A percentile compares a stretch with the other conserved stretches of the same genome.
These are phyloP conservation scores for Melanargia galathea DNA, from an alignment of 2,888 invertebrate genomes.

Conservation along the genomic window DNA sequence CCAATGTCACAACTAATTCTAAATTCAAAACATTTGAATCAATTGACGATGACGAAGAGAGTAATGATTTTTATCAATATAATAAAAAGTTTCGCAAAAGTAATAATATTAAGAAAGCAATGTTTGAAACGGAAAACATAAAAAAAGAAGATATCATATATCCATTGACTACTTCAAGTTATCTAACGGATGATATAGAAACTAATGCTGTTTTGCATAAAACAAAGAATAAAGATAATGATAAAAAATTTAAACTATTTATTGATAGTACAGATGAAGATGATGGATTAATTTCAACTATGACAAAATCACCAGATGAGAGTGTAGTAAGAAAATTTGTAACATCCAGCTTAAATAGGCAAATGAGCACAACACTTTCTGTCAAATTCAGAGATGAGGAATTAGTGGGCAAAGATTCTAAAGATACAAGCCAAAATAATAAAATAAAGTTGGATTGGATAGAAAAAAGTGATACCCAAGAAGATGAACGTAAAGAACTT, in stretches of 20 bases:
- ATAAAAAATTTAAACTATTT: slow-evolving; percentile 44
- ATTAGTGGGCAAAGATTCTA: background rate
- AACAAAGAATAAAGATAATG: slow-evolving; percentile 27
- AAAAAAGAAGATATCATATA: slow-evolving; percentile 11
- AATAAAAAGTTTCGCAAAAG: slow-evolving; percentile 24
- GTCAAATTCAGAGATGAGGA: slow-evolving; percentile 4
- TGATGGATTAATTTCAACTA: slow-evolving; percentile 18
- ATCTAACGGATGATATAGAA: slow-evolving; percentile 13
- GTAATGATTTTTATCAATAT: slow-evolving; percentile 7
- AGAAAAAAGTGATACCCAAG: slow-evolving; percentile 37
- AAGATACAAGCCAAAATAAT: slow-evolving; percentile 12
- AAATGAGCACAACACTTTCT: slow-evolving; percentile 9
- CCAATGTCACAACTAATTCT: background rate
- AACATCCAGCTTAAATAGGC: background rate
- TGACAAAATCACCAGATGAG: slow-evolving; percentile 9
- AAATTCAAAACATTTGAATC: slow-evolving; percentile 28
- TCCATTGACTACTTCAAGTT: slow-evolving; percentile 9
- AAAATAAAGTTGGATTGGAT: slow-evolving; percentile 40
- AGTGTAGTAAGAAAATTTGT: background rate
- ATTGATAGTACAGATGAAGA: slow-evolving; percentile 46
- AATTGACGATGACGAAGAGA: slow-evolving; percentile 29
- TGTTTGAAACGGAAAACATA: slow-evolving; percentile 1
- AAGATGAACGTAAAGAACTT: slow-evolving; percentile 22
- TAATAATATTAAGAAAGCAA: background rate
- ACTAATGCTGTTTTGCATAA: slow-evolving; percentile 1